Base-by-base conservation (phyloP, 1,140 invertebrate genomes). In the Drosophila nasuta region DNA sequence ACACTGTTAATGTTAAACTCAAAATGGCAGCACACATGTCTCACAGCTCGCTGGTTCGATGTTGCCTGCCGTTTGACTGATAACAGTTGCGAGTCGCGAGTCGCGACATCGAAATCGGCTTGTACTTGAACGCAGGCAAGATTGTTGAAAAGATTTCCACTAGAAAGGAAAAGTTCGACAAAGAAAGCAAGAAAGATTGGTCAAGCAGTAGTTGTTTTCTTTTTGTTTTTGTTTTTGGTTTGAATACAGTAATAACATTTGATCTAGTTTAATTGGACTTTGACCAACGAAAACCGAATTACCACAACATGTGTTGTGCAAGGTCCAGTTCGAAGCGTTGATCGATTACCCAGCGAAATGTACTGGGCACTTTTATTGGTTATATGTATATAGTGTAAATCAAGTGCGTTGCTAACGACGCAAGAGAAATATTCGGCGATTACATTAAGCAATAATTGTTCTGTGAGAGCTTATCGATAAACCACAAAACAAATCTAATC, bases 301-400 rank as follows among this genome's bases (percentile, higher is more conserved):
- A 49, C 64, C 64, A 82, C 30, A 76, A 74, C 69, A 51, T 79
- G 75, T 88, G 75, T 88, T 88, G 85, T 64, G 83, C 83, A 88
- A 88, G 83, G 83, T 88, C 80, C 85, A 88, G 77, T 87, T 79
- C 49, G 74, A 77, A 25, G 62, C 15, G 58, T 79, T 80, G 82
- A 80, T 82, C 77, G 82, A 86, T 87, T 87, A 70, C 69, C 51
- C 63, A 33, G 57, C 41, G 20, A 62, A 56, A 48, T 78, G 62
- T 76, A 56, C 46, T 51, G 67, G 75, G 69, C 79, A 82, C 41
- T 25, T 74, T 82, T 77, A 82, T 88, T 76, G 76, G 20, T 25
- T 25, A 25, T 25, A 82, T 69, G 5, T 77, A 65, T 13, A 56
- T 62, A 80, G 49, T 74, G 82, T 88, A 82, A 87, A 88, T 72